Percentiles rank a stretch among this genome's conserved stretches.
phyloP scores from a whole-genome alignment of 2,888 invertebrate genomes.

The Tinea pellionella region DNA sequence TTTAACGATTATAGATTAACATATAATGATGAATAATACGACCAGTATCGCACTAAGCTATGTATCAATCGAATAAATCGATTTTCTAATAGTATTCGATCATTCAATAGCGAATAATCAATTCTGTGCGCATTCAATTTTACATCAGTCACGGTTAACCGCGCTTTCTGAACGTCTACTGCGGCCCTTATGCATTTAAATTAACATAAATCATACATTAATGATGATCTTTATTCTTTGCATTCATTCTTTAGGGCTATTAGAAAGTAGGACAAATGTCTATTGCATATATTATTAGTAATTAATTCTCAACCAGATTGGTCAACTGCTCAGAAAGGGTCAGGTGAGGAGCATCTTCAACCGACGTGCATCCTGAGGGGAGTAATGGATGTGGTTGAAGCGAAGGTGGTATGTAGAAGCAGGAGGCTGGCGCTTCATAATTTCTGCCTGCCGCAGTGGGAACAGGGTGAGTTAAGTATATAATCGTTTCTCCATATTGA shows the following conservation, averaged over 20 bases:
- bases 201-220: slow-evolving; percentile 41
- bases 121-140: slow-evolving; percentile 46
- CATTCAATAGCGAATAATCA: slow-evolving; percentile 41
- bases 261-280: background rate
- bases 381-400: too few species aligned
- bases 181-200: slow-evolving; percentile 28
- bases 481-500: too few species aligned
- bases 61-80: slow-evolving; percentile 44
- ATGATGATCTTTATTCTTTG: slow-evolving; percentile 18
- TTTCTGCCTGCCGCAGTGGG: too few species aligned
- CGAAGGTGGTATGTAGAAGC: too few species aligned
- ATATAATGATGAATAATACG: slow-evolving; percentile 12
- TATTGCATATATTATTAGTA: too few species aligned
- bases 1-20: background rate
- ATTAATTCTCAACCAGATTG: too few species aligned
- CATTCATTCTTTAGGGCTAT: background rate
- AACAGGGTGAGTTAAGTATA: too few species aligned
- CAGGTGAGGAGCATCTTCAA: too few species aligned
- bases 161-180: slow-evolving; percentile 34
- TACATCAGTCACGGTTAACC: slow-evolving; percentile 46
- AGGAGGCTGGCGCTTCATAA: too few species aligned
- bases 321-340: too few species aligned
- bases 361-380: too few species aligned
- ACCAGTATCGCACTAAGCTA: slow-evolving; percentile 19
- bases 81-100: slow-evolving; percentile 33